phyloP scores from a whole-genome alignment of 2,797 vertebrate species.

The Antrozous pallidus region DNA sequence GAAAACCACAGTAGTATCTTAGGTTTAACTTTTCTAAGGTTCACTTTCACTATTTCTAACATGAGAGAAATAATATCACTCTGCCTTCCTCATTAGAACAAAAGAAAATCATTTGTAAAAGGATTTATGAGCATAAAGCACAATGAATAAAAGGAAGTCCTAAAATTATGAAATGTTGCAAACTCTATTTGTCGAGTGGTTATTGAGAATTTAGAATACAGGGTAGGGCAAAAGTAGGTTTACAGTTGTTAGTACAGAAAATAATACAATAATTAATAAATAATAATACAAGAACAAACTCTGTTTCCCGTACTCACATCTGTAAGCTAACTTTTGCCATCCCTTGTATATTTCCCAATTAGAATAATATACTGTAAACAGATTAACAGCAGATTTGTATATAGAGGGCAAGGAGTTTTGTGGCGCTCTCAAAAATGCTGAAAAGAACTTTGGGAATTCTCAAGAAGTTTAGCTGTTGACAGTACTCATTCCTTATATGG shows the following conservation, averaged over 20 bases:
- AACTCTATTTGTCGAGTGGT: slow-evolving; percentile 1
- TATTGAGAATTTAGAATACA: slow-evolving; percentile 1
- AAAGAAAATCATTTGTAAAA: neutral
- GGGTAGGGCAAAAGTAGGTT: neutral
- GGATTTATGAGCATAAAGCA: neutral
- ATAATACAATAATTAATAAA: neutral
- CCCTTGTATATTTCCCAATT: neutral
- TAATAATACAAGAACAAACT: neutral
- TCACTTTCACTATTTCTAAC: neutral
- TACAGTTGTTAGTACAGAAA: neutral
- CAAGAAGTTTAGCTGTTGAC: neutral
- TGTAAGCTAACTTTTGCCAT: neutral
- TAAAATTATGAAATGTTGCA: neutral
- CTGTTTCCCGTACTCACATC: neutral
- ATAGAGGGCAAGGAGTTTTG: neutral
- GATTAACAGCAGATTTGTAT: neutral
- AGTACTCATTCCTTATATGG: neutral
- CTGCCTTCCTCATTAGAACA: neutral
- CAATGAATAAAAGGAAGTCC: neutral
- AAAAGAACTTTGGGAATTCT: neutral
- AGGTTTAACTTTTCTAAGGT: neutral
- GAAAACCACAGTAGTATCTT: neutral
- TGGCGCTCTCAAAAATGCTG: neutral
- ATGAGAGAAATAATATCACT: neutral
- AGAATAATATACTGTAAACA: neutral